A percentile compares a stretch with the other conserved stretches of the same genome.
Evolutionary conservation across 2,113 vertebrate genomes (phyloP).

Genomic region (Illadopsis cleaveri): DNA sequence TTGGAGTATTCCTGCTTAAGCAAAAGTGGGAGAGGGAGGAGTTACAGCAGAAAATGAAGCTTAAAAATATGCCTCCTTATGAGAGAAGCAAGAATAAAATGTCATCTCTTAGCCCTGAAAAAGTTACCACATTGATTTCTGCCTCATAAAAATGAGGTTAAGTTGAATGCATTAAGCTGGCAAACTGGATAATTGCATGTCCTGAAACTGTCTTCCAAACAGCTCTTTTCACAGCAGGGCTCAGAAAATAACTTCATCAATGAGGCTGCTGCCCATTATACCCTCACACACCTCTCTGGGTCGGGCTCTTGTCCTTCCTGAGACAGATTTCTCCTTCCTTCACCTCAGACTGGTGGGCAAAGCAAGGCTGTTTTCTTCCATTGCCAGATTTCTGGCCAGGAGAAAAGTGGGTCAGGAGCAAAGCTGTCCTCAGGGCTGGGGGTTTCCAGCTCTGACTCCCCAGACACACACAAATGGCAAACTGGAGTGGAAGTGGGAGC

Average conservation of each 20-base stretch:
- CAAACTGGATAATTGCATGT: conserved; percentile 65
- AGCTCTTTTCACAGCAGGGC: conserved; percentile 57
- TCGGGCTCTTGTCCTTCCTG: background rate
- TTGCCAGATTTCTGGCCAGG: background rate
- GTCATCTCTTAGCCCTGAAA: background rate
- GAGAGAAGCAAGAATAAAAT: conserved; percentile 11
- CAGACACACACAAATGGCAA: background rate
- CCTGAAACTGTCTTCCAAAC: conserved; percentile 60
- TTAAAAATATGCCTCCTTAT: conserved; percentile 20
- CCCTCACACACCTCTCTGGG: background rate
- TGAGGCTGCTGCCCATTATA: conserved; percentile 34
- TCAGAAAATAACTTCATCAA: conserved; percentile 63
- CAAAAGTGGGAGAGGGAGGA: background rate
- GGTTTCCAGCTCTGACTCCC: background rate
- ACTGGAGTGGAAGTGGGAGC: background rate
- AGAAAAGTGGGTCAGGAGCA: background rate
- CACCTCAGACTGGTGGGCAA: background rate
- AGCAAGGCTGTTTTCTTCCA: background rate
- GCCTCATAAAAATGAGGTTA: conserved; percentile 57
- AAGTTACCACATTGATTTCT: conserved; percentile 52
- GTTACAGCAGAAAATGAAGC: background rate
- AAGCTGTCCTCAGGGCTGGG: background rate
- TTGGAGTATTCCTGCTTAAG: background rate
- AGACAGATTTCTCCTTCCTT: background rate
- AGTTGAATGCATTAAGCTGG: conserved; percentile 68